Evolutionary conservation across 64 coral and sea anemone genomes (phyloP).

Genomic region (Actinia tenebrosa): DNA sequence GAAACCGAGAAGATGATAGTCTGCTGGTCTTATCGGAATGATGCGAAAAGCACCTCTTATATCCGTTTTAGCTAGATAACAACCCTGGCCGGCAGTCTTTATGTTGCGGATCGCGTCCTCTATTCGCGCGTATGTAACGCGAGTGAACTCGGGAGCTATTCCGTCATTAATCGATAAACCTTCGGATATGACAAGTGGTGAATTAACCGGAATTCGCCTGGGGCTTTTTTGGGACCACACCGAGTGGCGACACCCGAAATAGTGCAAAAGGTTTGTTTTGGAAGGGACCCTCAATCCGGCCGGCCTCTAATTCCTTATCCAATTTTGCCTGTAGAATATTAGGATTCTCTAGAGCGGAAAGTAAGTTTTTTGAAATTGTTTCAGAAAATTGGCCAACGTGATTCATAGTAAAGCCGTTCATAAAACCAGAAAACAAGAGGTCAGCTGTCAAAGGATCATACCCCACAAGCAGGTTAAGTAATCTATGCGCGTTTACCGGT

Average conservation of each 20-base stretch:
- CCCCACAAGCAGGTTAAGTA: no score
- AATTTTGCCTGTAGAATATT: slow-evolving; percentile 16
- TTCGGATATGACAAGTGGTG: slow-evolving; percentile 21
- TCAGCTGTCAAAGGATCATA: no score
- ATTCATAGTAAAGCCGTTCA: background rate
- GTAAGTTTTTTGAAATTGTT: background rate
- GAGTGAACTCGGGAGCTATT: background rate
- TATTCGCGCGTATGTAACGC: background rate
- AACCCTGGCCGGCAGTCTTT: background rate
- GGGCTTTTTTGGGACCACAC: slow-evolving; percentile 20
- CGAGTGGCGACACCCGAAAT: slow-evolving; percentile 17
- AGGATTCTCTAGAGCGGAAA: slow-evolving; percentile 9
- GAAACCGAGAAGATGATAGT: background rate
- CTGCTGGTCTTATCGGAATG: background rate
- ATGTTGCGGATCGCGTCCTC: background rate
- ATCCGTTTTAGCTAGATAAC: slow-evolving; percentile 9
- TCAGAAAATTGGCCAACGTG: background rate
- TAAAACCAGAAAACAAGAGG: no score
- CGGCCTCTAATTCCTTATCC: slow-evolving; percentile 6
- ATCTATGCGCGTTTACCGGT: no score
- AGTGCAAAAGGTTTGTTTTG: background rate
- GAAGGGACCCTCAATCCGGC: slow-evolving; percentile 9
- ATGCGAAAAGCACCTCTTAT: slow-evolving; percentile 12
- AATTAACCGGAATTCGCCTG: slow-evolving; percentile 10
- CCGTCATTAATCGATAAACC: slow-evolving; percentile 10